A percentile compares a stretch with the other conserved stretches of the same genome.
Evolutionary conservation across 2,113 vertebrate species (phyloP).

Genomic region (Pseudois nayaur): DNA sequence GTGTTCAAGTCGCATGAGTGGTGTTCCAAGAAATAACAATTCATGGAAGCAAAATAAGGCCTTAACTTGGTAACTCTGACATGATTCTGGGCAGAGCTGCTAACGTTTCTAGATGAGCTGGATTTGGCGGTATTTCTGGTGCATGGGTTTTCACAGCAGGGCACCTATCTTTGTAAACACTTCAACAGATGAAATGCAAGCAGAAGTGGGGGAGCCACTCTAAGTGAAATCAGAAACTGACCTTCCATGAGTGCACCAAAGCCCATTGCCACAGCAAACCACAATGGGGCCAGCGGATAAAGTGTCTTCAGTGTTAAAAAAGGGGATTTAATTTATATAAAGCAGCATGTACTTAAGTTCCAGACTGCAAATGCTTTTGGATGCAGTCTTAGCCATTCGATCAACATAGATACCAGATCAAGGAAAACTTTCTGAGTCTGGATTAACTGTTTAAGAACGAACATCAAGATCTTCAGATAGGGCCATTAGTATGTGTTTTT

Average conservation of each 20-base stretch:
- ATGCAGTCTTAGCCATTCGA: background rate
- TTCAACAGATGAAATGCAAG: background rate
- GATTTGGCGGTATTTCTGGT: accelerated
- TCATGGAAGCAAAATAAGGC: background rate
- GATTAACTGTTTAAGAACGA: background rate
- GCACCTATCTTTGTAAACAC: background rate
- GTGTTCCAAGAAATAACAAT: background rate
- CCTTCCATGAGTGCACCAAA: background rate
- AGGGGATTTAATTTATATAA: background rate
- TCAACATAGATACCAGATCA: accelerated
- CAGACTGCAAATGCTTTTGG: no score
- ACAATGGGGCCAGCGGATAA: background rate
- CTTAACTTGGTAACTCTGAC: background rate
- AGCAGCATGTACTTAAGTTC: accelerated
- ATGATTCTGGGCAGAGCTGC: background rate
- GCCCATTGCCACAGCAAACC: background rate
- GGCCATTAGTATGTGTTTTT: background rate
- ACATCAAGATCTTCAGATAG: background rate
- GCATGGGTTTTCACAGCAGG: accelerated
- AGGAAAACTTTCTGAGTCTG: background rate
- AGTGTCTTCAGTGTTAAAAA: background rate
- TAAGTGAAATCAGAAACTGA: background rate
- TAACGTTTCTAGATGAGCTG: background rate
- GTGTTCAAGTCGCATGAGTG: background rate
- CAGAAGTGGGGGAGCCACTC: background rate